Conservation (phyloP, 2,888 invertebrate species). For the Cremastinae sp. region DNA sequence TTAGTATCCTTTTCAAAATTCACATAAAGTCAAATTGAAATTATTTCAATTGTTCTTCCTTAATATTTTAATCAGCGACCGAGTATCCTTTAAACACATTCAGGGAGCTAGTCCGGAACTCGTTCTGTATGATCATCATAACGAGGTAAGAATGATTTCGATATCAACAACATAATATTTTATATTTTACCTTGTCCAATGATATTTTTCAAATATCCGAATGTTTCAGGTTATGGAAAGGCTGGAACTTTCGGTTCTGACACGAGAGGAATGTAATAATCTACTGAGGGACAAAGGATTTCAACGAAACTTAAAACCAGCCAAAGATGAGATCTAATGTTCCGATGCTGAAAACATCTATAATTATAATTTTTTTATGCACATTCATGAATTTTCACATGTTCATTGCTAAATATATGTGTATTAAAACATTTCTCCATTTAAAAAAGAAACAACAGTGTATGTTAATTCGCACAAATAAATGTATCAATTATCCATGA, state of each 20-base stretch:
- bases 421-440: no score
- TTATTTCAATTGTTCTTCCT: slow-evolving; percentile 26
- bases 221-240: slow-evolving; percentile 83
- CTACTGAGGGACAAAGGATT: slow-evolving; percentile 84
- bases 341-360: no score
- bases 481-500: no score
- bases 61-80: slow-evolving; percentile 72
- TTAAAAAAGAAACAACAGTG: no score
- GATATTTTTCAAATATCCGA: slow-evolving; percentile 4
- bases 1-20: slow-evolving; percentile 80
- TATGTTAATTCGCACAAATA: no score
- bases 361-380: no score
- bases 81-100: slow-evolving; percentile 85
- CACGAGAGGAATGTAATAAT: slow-evolving; percentile 85
- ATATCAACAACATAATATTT: background rate
- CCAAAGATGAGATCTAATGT: slow-evolving; percentile 81
- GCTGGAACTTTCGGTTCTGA: slow-evolving; percentile 82
- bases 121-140: slow-evolving; percentile 82
- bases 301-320: slow-evolving; percentile 77
- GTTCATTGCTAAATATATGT: no score
- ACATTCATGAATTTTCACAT: no score
- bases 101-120: slow-evolving; percentile 85
- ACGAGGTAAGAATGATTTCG: slow-evolving; percentile 76
- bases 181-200: slow-evolving; percentile 11
- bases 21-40: slow-evolving; percentile 4